Evolutionary conservation across 2,888 invertebrate species (phyloP).

Genomic region (Stegophylla sp.): DNA sequence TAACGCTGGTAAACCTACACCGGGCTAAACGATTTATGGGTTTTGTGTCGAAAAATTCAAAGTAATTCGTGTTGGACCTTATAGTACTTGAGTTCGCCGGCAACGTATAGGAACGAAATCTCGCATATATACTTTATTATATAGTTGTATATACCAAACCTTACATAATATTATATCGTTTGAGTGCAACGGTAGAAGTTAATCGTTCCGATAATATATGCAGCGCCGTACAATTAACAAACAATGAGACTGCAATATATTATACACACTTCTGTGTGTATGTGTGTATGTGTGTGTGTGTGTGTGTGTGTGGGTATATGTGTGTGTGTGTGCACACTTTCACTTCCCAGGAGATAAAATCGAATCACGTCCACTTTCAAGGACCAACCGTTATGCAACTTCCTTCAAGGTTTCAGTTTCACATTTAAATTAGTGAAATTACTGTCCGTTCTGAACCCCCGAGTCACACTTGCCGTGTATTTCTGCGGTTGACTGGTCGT

Average conservation of each 20-base stretch:
- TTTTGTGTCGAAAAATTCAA: not conserved
- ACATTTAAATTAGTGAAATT: slow-evolving; percentile 58
- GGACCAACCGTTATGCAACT: slow-evolving; percentile 50
- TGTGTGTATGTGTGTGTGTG: not conserved
- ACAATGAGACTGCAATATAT: slow-evolving; percentile 12
- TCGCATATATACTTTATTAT: too few species aligned
- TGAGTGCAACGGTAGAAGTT: too few species aligned
- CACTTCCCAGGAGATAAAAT: slow-evolving; percentile 55
- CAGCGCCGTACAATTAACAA: not conserved
- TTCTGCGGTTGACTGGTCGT: slow-evolving; percentile 37
- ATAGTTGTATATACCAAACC: too few species aligned
- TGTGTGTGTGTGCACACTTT: slow-evolving; percentile 22
- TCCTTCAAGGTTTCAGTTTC: slow-evolving; percentile 57
- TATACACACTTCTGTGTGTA: not conserved
- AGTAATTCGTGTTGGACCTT: too few species aligned
- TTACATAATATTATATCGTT: too few species aligned
- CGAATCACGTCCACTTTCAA: slow-evolving; percentile 57
- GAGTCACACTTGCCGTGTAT: slow-evolving; percentile 10
- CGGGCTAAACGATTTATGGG: too few species aligned
- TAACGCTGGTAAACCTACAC: too few species aligned
- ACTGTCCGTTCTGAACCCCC: slow-evolving; percentile 6
- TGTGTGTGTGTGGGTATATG: not conserved
- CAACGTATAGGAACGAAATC: too few species aligned
- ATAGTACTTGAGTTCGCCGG: too few species aligned
- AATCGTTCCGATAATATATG: not conserved